phyloP scores from a whole-genome alignment of 1,140 invertebrate species.

The Battus philenor region DNA sequence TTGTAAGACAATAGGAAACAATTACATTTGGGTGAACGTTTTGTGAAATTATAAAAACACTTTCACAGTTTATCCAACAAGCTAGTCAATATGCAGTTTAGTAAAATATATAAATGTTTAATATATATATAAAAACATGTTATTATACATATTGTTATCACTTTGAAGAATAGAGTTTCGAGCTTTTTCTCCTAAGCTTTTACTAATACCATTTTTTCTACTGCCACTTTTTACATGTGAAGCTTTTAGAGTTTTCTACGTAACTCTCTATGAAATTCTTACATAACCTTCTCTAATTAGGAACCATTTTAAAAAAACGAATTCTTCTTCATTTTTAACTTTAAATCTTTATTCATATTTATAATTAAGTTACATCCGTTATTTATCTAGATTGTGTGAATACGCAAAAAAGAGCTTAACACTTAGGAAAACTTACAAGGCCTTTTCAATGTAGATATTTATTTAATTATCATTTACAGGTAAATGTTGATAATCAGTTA shows the following conservation, averaged over 20 bases:
- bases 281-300: slow-evolving; percentile 21
- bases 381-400: slow-evolving; percentile 21
- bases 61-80: slow-evolving; percentile 14
- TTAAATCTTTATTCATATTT: too few species aligned
- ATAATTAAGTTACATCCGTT: too few species aligned
- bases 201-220: slow-evolving; percentile 28
- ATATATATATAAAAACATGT: slow-evolving; percentile 13
- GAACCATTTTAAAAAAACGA: slow-evolving; percentile 27
- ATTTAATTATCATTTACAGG: slow-evolving; percentile 35
- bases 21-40: slow-evolving; percentile 2
- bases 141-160: slow-evolving; percentile 25
- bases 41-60: slow-evolving; percentile 10
- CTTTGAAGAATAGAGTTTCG: slow-evolving; percentile 29
- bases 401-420: slow-evolving; percentile 62
- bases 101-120: slow-evolving; percentile 17
- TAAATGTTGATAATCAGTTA: slow-evolving; percentile 32
- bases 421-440: slow-evolving; percentile 58
- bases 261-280: slow-evolving; percentile 8
- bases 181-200: slow-evolving; percentile 45
- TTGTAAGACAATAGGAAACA: slow-evolving; percentile 7
- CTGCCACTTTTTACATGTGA: slow-evolving; percentile 30
- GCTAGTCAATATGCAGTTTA: slow-evolving; percentile 10
- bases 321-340: background rate
- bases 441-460: slow-evolving; percentile 39
- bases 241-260: slow-evolving; percentile 24